Evolutionary conservation across 2,113 vertebrate species (phyloP), one percentile per base, ranked within the genome.

Genomic region (Elgaria multicarinata): DNA sequence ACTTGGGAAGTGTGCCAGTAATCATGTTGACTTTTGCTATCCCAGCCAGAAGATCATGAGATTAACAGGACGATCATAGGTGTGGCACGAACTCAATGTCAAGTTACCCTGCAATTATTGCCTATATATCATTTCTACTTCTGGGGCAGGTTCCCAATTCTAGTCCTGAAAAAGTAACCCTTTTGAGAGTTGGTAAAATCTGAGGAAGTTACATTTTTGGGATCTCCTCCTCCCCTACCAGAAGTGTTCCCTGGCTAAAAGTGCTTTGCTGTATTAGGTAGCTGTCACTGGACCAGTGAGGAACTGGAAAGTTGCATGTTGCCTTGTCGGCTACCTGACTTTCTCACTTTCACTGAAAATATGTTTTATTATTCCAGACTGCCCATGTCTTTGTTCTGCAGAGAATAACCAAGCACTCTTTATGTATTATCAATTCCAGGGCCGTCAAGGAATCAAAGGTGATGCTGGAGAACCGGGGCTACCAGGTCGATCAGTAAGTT

Each of bases 391-490:
- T 86, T 89, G 0, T 69, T 83, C n/a, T 31, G n/a, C 6, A 77
- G 0, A 50, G 86, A 44, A 53, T 85, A 14, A 55, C 1, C 89
- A 66, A 74, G 2, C 50, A 24, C 10, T 64, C 58, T 84, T 83
- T 0, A 42, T 89, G 77, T 91, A 20, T 95, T 81, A 46, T 90
- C 87, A 78, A 81, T 88, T 93, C n/a, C 62, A 99, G 99, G 99
- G 99, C 79, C 99, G 99, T 66, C 98, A 98, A 85, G 99, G 99
- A 94, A 97, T 98, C 36, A 99, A 99, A 96, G 99, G 99, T 87
- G 98, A 99, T 81, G 91, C 98, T 20, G 99, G 99, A 75, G 98
- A 99, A 85, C 97, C 98, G 2, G 99, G 99, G 31, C 94, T 99
- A 91, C 98, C 98, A 87, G 99, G 99, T 66, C 97, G 98, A 92